Evolutionary conservation across 2,113 vertebrate genomes (phyloP).

Genomic region (Anthoscopus minutus): DNA sequence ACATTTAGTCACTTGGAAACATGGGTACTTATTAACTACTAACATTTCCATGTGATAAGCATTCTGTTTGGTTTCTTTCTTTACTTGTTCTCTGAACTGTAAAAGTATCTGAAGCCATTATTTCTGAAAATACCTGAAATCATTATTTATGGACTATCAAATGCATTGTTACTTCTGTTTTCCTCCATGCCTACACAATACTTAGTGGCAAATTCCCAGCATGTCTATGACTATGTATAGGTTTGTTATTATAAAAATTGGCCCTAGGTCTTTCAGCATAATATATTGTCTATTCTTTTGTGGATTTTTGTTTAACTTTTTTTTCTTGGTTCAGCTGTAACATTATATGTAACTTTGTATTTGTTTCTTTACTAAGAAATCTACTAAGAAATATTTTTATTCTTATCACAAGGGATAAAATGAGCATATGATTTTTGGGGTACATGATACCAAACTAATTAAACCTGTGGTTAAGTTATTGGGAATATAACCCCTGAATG

Average conservation of each 20-base stretch:
- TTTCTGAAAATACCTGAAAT: conserved; percentile 37
- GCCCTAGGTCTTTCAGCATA: not conserved
- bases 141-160: conserved; percentile 36
- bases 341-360: not conserved
- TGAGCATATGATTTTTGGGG: not conserved
- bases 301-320: not conserved
- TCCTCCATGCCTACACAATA: conserved; percentile 3
- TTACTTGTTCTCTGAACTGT: conserved; percentile 48
- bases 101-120: conserved; percentile 50
- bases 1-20: conserved; percentile 38
- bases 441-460: not conserved
- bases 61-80: conserved; percentile 34
- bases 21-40: conserved; percentile 42
- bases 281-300: not conserved
- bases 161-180: conserved; percentile 5
- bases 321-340: not conserved
- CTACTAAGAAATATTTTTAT: not conserved
- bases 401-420: not conserved
- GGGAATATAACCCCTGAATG: not conserved
- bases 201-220: conserved; percentile 28
- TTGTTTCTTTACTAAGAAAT: not conserved
- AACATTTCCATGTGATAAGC: conserved; percentile 28
- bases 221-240: not conserved
- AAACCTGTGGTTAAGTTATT: not conserved
- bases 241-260: not conserved